These are phyloP conservation scores for Phocoena sinus DNA, from an alignment of 2,113 vertebrate genomes.

Conservation along the genomic window DNA sequence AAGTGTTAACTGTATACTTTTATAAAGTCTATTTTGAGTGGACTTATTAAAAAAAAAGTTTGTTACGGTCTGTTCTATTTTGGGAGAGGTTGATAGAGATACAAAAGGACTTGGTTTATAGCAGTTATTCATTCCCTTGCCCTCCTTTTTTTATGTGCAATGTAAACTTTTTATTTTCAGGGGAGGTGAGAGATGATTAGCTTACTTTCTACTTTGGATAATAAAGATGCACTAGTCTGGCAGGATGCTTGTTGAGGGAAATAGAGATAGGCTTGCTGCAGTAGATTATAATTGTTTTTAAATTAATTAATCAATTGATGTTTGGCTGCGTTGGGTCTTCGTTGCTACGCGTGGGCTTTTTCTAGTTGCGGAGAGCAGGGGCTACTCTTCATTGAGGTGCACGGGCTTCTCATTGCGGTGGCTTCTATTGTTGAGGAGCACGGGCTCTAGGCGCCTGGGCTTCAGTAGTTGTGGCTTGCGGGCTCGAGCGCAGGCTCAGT, in stretches of 20 bases:
- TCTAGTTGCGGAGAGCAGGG: too few relatives aligned
- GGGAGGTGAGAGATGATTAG: neutral
- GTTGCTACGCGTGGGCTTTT: too few relatives aligned
- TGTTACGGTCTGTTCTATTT: neutral
- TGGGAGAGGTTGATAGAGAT: neutral
- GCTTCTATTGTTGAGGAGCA: too few relatives aligned
- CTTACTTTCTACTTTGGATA: neutral
- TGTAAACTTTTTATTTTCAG: neutral
- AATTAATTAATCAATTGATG: too few relatives aligned
- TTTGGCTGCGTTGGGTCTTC: too few relatives aligned
- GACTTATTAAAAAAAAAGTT: neutral
- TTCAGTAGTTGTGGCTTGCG: too few relatives aligned
- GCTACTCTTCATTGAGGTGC: too few relatives aligned
- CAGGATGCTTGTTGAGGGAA: neutral
- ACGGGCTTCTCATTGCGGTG: too few relatives aligned
- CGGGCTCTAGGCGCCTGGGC: too few relatives aligned
- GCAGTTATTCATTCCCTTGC: neutral
- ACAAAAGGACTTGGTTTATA: neutral
- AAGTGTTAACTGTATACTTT: neutral
- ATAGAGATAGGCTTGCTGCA: neutral
- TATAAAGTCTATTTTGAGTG: neutral
- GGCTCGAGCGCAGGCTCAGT: too few relatives aligned
- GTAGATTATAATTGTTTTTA: neutral
- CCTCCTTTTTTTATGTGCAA: neutral
- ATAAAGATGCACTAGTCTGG: neutral